Evolutionary conservation across 53 echinoderm and acorn worm genomes (phyloP), one percentile per base, ranked within the genome.

Genomic region (Stichopus horrens): DNA sequence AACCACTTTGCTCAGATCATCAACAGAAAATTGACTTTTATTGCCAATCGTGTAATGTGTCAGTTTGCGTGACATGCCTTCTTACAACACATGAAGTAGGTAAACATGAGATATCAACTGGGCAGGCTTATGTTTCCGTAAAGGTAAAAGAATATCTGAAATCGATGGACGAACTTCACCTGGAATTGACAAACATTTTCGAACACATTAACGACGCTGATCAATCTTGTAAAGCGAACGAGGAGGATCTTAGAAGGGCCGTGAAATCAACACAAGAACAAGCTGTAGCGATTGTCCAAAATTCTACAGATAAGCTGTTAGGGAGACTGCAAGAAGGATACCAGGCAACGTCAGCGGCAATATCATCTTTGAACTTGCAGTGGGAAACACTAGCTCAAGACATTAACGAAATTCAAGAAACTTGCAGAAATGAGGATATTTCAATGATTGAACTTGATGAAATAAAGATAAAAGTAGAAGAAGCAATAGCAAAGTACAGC

Each of bases 21-120:
- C 13, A 23, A 16, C 21, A 21, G 5, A 65, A 63, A 10, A 21
- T 37, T 51, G 85, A 85, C 6, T 85, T 85, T 67, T 65, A 66
- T 52, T 85, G 85, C 37, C 22, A 67, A 9, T 66, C 85, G 67
- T 85, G 85, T 85, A 5, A 52, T 7, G 13, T 10, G 52, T 57
- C 51, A 4, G 63, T 59, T 22, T 85, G 85, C 52, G 23, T 67
- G 7, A 22, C 37, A 67, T 85, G 85, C 59, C 85, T 85, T 52
- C 37, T 85, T 4, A 65, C 21, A 5, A 66, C 85, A 19, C 85
- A 85, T 18, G 66, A 67, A 52, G 21, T 85, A n/a, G 11, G 37
- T 9, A 53, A 85, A 10, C 85, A 85, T 16, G 68, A 85, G 5
- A 52, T 85, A 16, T 23, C 67, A 52, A 20, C 67, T 9, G 5